Percentiles rank a stretch among this genome's conserved stretches.
phyloP scores from a whole-genome alignment of 92 coral and sea anemone genomes.

The Pocillopora meandrina region DNA sequence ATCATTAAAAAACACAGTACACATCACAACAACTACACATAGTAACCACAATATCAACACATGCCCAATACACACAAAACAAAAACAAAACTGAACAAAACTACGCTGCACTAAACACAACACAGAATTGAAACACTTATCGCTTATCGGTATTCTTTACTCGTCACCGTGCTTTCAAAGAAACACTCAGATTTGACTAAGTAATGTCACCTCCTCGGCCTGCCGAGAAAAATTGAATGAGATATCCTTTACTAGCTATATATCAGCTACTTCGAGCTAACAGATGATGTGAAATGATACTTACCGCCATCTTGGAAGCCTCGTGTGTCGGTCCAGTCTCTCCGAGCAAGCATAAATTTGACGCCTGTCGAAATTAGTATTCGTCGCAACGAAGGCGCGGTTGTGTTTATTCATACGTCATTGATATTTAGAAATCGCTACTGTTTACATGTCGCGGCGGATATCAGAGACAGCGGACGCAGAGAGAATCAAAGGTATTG shows the following conservation, averaged over 20 bases:
- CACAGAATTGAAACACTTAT: background rate
- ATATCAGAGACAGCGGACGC: too few relatives aligned
- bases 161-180: slow-evolving; percentile 30
- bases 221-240: slow-evolving; percentile 4
- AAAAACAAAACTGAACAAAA: background rate
- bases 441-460: too few relatives aligned
- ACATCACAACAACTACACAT: background rate
- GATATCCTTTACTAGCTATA: background rate
- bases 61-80: background rate
- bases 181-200: slow-evolving; percentile 55
- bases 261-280: background rate
- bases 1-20: background rate
- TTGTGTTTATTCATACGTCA: too few relatives aligned
- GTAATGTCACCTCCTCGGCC: slow-evolving; percentile 31
- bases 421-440: too few relatives aligned
- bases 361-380: background rate
- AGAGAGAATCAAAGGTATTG: too few relatives aligned
- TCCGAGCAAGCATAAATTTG: background rate
- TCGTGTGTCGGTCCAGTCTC: slow-evolving; percentile 19
- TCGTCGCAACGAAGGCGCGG: too few relatives aligned
- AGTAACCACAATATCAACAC: background rate
- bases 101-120: background rate
- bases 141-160: slow-evolving; percentile 34
- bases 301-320: slow-evolving; percentile 44
- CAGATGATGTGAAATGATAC: background rate